phyloP scores from a whole-genome alignment of 1,140 invertebrate species.

The Carcinoscorpius rotundicauda region DNA sequence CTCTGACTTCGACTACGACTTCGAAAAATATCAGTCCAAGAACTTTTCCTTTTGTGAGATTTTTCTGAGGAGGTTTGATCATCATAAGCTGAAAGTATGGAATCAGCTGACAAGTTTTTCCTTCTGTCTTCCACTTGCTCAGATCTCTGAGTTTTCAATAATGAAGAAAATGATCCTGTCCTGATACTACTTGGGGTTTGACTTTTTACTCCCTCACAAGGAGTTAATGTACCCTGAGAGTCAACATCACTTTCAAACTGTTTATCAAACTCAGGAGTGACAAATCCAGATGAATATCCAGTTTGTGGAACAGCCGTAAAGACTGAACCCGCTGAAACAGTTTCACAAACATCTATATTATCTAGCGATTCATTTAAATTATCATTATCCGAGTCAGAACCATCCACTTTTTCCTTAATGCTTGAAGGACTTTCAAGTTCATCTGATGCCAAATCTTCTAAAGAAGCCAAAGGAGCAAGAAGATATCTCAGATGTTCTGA shows the following conservation, averaged over 20 bases:
- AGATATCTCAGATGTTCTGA: constrained; percentile 48
- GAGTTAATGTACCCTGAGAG: constrained; percentile 19
- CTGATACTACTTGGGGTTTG: no score
- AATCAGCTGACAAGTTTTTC: no score
- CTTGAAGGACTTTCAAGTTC: constrained; percentile 51
- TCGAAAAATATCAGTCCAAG: constrained; percentile 21
- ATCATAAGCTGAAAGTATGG: no score
- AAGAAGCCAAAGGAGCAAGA: constrained; percentile 81
- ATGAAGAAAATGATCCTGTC: no score
- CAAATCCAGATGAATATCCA: constrained; percentile 12
- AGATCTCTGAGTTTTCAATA: no score
- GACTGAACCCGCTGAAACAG: neutral
- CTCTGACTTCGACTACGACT: neutral
- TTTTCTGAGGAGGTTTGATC: no score
- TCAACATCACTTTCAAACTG: constrained; percentile 16
- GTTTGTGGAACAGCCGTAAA: constrained; percentile 15
- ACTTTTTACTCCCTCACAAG: constrained; percentile 11
- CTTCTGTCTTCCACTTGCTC: no score
- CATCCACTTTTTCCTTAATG: neutral
- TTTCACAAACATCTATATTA: no score
- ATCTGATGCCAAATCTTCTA: constrained; percentile 69
- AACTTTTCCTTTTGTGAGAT: constrained; percentile 10
- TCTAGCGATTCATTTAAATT: no score
- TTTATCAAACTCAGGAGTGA: constrained; percentile 12
- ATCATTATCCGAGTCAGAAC: no score